Base-by-base conservation (phyloP, 2,888 invertebrate species). In the Synergus itoensis region DNA sequence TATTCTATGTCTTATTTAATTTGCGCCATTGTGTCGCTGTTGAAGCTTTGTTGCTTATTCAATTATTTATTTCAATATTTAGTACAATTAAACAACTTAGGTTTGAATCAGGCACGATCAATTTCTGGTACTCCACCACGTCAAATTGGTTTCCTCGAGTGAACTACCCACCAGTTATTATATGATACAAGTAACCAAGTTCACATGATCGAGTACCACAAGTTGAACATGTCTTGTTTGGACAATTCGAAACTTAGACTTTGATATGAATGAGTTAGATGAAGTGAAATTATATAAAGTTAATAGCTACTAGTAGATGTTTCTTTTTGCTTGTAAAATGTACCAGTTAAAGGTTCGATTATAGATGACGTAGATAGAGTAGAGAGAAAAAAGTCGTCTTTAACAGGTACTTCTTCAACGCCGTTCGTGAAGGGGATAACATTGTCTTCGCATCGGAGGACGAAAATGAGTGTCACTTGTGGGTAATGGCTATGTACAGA, bases 401-500 rank as follows among this genome's bases (percentile, higher is more conserved):
- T 43, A 73, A 62, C 81, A 96, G 98, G 90, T 98, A 95, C 93
- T 99, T 99, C 93, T 99, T 99, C 95, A 99, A 99, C 92, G 99
- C 99, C 60, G 99, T 99, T 21, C 96, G 98, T 86, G 99, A 99
- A 93, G 99, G 99, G 77, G 99, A 99, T 92, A 99, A 98, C 87
- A 97, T 99, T 81, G 95, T 98, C 81, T 98, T 97, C 93, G 99
- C 99, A 8, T 97, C 98, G 87, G 98, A 98, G 86, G 99, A 99
- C 92, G 99, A 99, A 93, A 98, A 98, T 90, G 99, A 99, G 92
- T 97, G 99, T 88, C 99, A 99, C 91, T 93, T 99, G 84, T 99
- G 99, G 99, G 99, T 99, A 48, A 99, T 99, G 97, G 99, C 99
- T 2, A 95, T 99, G 94, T 99, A 99, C 92, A 94, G 99, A 87